Evolutionary conservation across 2,113 vertebrate genomes (phyloP), one percentile per base, ranked within the genome.

Genomic region (Phodopus roborovskii): DNA sequence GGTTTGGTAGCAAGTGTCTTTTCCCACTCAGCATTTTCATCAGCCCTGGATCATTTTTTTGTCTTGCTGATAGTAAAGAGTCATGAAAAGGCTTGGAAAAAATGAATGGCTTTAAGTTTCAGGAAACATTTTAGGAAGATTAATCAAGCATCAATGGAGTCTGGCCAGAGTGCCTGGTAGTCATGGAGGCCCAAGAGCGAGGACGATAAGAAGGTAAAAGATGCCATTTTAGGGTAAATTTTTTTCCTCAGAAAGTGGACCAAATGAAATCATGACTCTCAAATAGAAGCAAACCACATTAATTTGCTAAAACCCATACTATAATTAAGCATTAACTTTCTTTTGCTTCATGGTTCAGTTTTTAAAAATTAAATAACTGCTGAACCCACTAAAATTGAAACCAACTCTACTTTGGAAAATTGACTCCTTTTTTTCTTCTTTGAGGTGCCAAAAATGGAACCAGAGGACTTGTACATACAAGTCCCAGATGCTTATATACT

Each of bases 231-330:
- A 88, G 82, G 87, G 82, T 64, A 92, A 75, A 33, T 79, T 73
- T 82, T 64, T 78, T 78, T 81, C 28, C 45, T 53, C 24, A 28
- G 45, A 85, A 60, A 92, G 19, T 10, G 62, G 79, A 92, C 73
- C 91, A 70, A 86, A 85, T 73, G 30, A 56, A 94, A 91, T 91
- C 81, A 36, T 79, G 90, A 88, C 90, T 97, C 74, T 96, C 75
- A 58, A 84, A 87, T 48, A 95, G 74, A 96, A 89, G 62, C 50
- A 90, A 94, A 33, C 20, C 68, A 45, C 53, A 94, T 92, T 86
- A 53, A 92, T 92, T 86, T 92, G 73, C 73, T 88, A 88, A 96
- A 78, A 94, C 83, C 13, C 36, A 28, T 88, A 91, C 36, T 87
- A 91, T 83, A 92, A 74, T 30, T 90, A 94, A 91, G 24, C 75